Conservation (phyloP, 1,140 invertebrate genomes). For the Drosophila tsacasi region DNA sequence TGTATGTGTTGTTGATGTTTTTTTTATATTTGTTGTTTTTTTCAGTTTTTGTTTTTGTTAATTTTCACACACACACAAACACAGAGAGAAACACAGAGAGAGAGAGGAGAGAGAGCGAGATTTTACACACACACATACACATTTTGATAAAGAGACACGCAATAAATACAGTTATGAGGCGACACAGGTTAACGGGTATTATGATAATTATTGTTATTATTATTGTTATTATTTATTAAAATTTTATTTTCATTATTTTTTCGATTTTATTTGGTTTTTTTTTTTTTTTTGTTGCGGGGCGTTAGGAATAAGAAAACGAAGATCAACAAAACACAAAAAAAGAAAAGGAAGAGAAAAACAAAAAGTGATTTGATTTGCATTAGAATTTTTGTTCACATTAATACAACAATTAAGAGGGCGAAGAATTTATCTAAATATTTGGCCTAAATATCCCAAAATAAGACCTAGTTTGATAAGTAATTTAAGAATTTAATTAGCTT, state of each 20-base stretch:
- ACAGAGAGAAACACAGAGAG: neutral
- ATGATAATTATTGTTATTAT: constrained; percentile 6
- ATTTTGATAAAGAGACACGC: constrained; percentile 44
- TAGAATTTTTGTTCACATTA: constrained; percentile 37
- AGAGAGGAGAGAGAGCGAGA: constrained; percentile 18
- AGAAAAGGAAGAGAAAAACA: constrained; percentile 32
- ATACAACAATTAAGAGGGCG: constrained; percentile 31
- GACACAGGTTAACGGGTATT: constrained; percentile 37
- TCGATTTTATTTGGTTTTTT: constrained; percentile 5
- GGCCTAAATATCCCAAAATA: neutral
- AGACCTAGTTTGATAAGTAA: neutral
- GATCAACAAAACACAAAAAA: constrained; percentile 25
- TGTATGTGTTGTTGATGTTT: constrained; percentile 23
- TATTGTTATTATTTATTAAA: constrained; percentile 2
- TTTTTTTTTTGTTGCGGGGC: constrained; percentile 19
- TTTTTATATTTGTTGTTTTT: constrained; percentile 7
- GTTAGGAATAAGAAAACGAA: constrained; percentile 10
- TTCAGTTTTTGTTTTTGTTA: constrained; percentile 23
- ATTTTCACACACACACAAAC: constrained; percentile 26
- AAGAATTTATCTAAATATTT: neutral
- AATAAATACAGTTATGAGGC: constrained; percentile 49
- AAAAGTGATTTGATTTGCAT: constrained; percentile 35
- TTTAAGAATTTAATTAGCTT: neutral
- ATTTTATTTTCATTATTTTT: neutral
- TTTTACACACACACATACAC: constrained; percentile 45